Base-by-base conservation (phyloP, 1,140 invertebrate species). In the Ericerus pela region DNA sequence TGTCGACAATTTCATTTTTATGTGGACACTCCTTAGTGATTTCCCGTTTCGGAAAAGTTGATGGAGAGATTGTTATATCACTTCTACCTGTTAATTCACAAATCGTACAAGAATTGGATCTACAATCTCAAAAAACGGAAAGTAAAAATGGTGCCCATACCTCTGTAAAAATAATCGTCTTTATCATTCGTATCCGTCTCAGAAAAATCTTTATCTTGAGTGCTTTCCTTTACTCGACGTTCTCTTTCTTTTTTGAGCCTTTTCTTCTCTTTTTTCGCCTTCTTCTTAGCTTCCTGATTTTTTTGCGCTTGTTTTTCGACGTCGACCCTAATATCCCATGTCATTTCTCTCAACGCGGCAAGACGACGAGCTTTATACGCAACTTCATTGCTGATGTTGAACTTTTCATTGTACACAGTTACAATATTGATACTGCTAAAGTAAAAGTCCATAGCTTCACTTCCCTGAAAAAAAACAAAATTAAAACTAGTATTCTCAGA, bases 321-420 rank as follows among this genome's bases (percentile, higher is more conserved):
- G 14, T 47, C 41, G 4, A 47, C 41, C 10, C 41, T 18, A 47
- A 47, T 47, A 47, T 47, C 41, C 41, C 41, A 47, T 3, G 41
- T 47, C 41, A 47, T 47, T 24, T 47, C 41, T 2, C 41, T 18
- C 14, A 47, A 24, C 22, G 41, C 41, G 4, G 41, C 41, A 18
- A 47, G 26, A 24, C 41, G 41, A 20, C 41, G 41, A 22, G 41
- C 41, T 47, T 47, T 47, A 22, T 47, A 47, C 16, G 41, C 41
- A 3, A 47, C 41, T 47, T 47, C 41, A 47, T 47, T 47, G 41
- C 41, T 47, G 14, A 47, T 47, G 41, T 47, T 47, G 41, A 47
- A 47, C 26, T 47, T 47, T 24, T 47, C 41, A 24, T 47, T 47
- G 14, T 47, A 47, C 4, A 47, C 41, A 2, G 41, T 47, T 20